These are phyloP conservation scores for Chloroclystis v-ata DNA, from an alignment of 2,888 invertebrate species.

Conservation along the genomic window DNA sequence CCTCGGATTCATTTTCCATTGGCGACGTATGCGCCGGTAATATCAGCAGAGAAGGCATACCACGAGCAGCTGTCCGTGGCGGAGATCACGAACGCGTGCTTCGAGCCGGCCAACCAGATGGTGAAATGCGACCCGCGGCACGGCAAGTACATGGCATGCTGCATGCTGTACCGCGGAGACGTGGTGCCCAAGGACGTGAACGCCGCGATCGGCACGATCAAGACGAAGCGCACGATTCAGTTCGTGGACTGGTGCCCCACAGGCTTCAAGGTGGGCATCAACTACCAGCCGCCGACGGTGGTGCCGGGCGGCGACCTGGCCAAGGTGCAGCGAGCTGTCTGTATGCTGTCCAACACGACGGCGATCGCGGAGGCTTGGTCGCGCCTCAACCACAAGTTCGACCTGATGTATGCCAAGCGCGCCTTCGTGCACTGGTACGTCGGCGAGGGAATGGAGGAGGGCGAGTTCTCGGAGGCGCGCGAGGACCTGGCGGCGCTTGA, in stretches of 20 bases:
- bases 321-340: slow-evolving; percentile 95
- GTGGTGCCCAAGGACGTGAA: slow-evolving; percentile 97
- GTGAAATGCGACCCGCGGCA: slow-evolving; percentile 94
- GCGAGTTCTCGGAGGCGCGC: slow-evolving; percentile 90
- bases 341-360: slow-evolving; percentile 98
- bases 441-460: slow-evolving; percentile 91
- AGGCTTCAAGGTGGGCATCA: slow-evolving; percentile 88
- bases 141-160: slow-evolving; percentile 96
- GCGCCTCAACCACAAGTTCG: slow-evolving; percentile 95
- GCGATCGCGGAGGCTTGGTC: slow-evolving; percentile 99
- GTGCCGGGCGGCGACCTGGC: slow-evolving; percentile 95
- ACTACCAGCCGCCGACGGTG: slow-evolving; percentile 91
- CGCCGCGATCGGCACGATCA: slow-evolving; percentile 94
- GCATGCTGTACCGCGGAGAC: slow-evolving; percentile 95
- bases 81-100: slow-evolving; percentile 96
- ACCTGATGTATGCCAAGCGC: slow-evolving; percentile 96
- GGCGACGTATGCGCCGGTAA: slow-evolving; percentile 93
- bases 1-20: slow-evolving; percentile 96
- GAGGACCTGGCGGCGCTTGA: slow-evolving; percentile 82
- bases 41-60: slow-evolving; percentile 95
- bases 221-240: slow-evolving; percentile 94
- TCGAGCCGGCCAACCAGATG: slow-evolving; percentile 97
- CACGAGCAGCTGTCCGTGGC: slow-evolving; percentile 94
- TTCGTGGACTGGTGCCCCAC: slow-evolving; percentile 96
- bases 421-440: slow-evolving; percentile 98